Base-by-base conservation (phyloP, 2,797 vertebrate genomes). In the Tapirus indicus region DNA sequence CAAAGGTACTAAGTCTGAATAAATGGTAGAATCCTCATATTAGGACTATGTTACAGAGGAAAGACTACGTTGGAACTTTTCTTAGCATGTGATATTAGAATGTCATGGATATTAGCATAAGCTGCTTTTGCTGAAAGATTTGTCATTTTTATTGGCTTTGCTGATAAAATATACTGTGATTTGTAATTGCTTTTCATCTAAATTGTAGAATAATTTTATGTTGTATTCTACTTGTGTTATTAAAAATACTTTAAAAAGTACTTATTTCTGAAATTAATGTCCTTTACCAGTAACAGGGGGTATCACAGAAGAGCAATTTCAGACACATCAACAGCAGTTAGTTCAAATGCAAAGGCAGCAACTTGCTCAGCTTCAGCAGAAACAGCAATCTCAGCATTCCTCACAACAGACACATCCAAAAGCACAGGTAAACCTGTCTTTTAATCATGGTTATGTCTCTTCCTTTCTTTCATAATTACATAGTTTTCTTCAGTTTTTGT, bases 241-340 rank as follows among this genome's bases (percentile, higher is more conserved):
- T 91, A 62, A 96, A 94, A 87, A 23, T 94, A 54, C 54, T 95
- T 93, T 87, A 80, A 93, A 87, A 47, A 11, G 25, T 41, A 52
- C 21, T 56, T 80, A 88, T 89, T 92, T 94, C 62, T 97, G 52
- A 96, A 97, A 91, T 97, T 60, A 27, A 0, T 91, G 97, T 97
- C 93, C 96, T 94, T 98, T 95, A 84, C 78, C 86, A 98, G 98
- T 98, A 89, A 98, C 99, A 97, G 99, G 99, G 96, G 99, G 99
- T 41, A 99, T 99, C 98, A 99, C 99, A 41, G 99, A 99, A 98
- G 99, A 99, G 96, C 99, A 99, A 74, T 99, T 99, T 98, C 99
- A 99, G 98, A 99, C 99, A 56, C 99, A 99, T 97, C 99, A 99
- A 97, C 99, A 99, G 98, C 99, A 99, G 98, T 97, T 99, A 96